These are phyloP conservation scores for Leptopilina boulardi DNA, from an alignment of 1,140 invertebrate genomes.

Conservation along the genomic window DNA sequence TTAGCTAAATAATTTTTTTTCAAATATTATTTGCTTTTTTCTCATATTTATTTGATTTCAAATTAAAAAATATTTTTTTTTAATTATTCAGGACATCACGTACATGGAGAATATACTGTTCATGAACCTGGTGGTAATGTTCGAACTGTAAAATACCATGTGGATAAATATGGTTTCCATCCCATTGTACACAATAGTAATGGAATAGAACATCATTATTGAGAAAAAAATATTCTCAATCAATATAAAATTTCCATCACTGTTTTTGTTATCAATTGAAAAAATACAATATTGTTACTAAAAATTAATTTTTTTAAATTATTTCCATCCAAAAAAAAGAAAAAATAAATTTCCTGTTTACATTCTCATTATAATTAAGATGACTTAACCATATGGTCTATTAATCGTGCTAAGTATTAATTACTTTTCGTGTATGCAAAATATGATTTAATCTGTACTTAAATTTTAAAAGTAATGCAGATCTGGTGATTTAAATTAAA, in stretches of 20 bases:
- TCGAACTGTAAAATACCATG: constrained; percentile 56
- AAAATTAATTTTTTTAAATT: neutral
- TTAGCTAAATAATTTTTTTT: too few species aligned
- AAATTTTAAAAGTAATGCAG: too few species aligned
- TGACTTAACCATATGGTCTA: too few species aligned
- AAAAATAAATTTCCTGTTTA: neutral
- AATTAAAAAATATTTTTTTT: too few species aligned
- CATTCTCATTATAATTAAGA: too few species aligned
- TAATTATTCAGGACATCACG: constrained; percentile 44
- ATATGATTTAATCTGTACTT: too few species aligned
- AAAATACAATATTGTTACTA: neutral
- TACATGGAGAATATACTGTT: constrained; percentile 82
- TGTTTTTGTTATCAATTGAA: neutral
- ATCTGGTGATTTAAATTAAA: too few species aligned
- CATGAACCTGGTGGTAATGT: constrained; percentile 68
- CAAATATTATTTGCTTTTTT: neutral
- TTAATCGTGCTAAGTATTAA: too few species aligned
- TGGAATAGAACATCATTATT: constrained; percentile 62
- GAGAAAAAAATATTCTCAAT: constrained; percentile 12
- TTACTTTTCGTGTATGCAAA: too few species aligned
- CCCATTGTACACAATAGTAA: constrained; percentile 82
- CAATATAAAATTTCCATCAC: neutral
- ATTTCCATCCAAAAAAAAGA: neutral
- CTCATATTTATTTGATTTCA: too few species aligned
- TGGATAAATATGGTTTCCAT: constrained; percentile 56